Conservation (phyloP, 2,113 vertebrate genomes). For the Pachyramphus minor region DNA sequence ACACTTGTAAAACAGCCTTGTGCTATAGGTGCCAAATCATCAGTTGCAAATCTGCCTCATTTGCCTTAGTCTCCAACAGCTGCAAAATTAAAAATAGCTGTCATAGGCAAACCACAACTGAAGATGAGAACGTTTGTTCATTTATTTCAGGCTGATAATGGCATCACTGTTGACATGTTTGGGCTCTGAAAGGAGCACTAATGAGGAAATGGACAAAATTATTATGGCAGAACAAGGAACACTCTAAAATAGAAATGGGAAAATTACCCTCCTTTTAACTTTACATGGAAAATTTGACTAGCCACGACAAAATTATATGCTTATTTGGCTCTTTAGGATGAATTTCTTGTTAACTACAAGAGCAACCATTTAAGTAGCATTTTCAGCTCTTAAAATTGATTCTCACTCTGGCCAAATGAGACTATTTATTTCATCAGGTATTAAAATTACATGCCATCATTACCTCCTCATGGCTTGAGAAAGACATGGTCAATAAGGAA, state of each 20-base stretch:
- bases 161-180: slow-evolving; percentile 35
- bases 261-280: not conserved
- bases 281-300: slow-evolving; percentile 39
- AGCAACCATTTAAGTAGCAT: slow-evolving; percentile 30
- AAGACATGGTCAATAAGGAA: not conserved
- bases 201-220: slow-evolving; percentile 43
- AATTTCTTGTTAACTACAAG: slow-evolving; percentile 29
- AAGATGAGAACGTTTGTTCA: not conserved
- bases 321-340: slow-evolving; percentile 29
- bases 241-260: slow-evolving; percentile 39
- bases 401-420: not conserved
- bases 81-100: slow-evolving; percentile 44
- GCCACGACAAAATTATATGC: slow-evolving; percentile 24
- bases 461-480: not conserved
- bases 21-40: not conserved
- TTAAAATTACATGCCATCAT: not conserved
- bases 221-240: not conserved
- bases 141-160: slow-evolving; percentile 30
- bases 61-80: not conserved
- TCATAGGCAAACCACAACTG: not conserved
- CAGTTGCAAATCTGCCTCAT: not conserved
- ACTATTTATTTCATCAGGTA: not conserved
- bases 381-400: slow-evolving; percentile 3
- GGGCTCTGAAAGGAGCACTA: slow-evolving; percentile 42
- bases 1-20: not conserved